Evolutionary conservation across 2,888 invertebrate species (phyloP).

Genomic region (Acleris holmiana): DNA sequence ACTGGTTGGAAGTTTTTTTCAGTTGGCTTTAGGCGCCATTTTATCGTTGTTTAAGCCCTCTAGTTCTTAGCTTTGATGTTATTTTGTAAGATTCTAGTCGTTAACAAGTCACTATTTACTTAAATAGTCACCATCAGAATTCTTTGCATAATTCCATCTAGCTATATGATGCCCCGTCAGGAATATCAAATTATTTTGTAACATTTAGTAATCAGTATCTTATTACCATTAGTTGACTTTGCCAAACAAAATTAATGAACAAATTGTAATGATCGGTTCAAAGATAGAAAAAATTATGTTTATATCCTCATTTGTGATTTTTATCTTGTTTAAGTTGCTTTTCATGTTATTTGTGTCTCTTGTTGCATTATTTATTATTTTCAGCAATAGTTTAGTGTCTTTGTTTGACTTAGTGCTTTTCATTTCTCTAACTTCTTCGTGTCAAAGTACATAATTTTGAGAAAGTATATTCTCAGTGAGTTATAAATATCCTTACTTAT

Average conservation of each 20-base stretch:
- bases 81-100: constrained; percentile 22
- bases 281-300: constrained; percentile 13
- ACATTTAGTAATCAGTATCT: no score
- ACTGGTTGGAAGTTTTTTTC: constrained; percentile 63
- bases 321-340: constrained; percentile 9
- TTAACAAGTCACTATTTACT: constrained; percentile 25
- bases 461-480: neutral
- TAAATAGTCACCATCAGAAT: neutral
- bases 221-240: no score
- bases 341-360: constrained; percentile 1
- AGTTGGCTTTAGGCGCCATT: constrained; percentile 66
- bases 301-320: neutral
- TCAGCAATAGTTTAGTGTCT: constrained; percentile 7
- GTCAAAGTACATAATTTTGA: constrained; percentile 2
- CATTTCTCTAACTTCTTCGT: constrained; percentile 21
- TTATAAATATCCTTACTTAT: neutral
- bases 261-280: constrained; percentile 4
- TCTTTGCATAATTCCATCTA: neutral
- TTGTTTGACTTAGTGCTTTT: constrained; percentile 13
- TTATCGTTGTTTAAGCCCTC: constrained; percentile 52
- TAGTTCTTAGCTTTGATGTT: constrained; percentile 7
- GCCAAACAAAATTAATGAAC: neutral
- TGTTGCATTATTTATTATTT: constrained; percentile 1
- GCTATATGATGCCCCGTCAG: neutral
- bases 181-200: neutral